Evolutionary conservation across 2,113 vertebrate genomes (phyloP), one percentile per base, ranked within the genome.

Genomic region (Pipa parva): DNA sequence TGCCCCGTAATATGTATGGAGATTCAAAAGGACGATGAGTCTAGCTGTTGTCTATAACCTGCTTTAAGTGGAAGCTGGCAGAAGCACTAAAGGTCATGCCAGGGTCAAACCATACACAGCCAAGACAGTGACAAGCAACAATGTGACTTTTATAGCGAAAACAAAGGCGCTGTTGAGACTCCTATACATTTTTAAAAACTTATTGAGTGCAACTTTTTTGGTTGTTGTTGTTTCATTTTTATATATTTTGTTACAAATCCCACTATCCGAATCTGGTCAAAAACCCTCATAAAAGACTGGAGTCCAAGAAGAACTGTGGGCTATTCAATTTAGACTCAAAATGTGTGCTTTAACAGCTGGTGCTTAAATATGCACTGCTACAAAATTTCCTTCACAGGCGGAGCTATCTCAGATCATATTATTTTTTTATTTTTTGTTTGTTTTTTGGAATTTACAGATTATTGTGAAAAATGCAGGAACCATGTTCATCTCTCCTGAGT

Each of bases 21-120:
- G 95, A 92, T 71, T 92, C 92, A 72, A 98, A 98, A 83, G 93
- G 97, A 77, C 93, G 94, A 87, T 99, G 94, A 99, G 82, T 56
- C 18, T 18, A 57, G 52, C 15, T 18, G 12, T 10, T 13, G 10
- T 21, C 17, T 24, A 27, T 10, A 49, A 2, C 36, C 22, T 51
- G 28, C 22, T 33, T 42, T 20, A 22, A 21, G 25, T 26, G 15
- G 29, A 50, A 20, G 46, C 46, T 68, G 46, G 55, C 9, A 31
- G 42, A n/a, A 48, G 63, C 29, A 59, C 29, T 39, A 17, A 37
- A 26, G 54, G 55, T 68, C 45, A 51, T 51, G 45, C 63, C 76
- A 62, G 74, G 77, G 79, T 59, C 74, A 65, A 59, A 75, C 79
- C 77, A 1, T 74, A 73, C 63, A 60, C 73, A 60, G 61, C 75